Evolutionary conservation across 2,888 invertebrate species (phyloP), one percentile per base, ranked within the genome.

Genomic region (Hoplodrina ambigua): DNA sequence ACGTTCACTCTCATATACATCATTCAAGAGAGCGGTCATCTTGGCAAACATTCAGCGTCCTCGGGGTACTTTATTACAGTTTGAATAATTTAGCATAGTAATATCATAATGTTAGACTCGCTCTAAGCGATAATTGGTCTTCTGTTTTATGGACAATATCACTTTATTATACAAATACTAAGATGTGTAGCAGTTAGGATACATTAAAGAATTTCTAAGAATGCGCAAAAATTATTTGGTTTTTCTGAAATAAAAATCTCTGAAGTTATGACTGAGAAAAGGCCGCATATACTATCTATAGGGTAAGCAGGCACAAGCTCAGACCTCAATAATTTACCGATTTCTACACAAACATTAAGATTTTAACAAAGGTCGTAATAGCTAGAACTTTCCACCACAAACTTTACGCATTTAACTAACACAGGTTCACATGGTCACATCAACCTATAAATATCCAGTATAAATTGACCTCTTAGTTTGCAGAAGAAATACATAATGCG

Each of bases 31-130:
- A 37, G 20, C 30, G 63, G 77, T 69, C 71, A 59, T 75, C 64
- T 75, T 71, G 62, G 79, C 67, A 70, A 59, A 66, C 70, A 59
- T 70, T 62, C 60, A 52, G 64, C 52, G 33, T 50, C 63, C 20
- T 25, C 30, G 5, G 30, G 17, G 4, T 25, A 55, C 62, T 52
- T 66, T 67, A 66, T 69, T 44, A 52, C 52, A 52, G 46, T 73
- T 68, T 73, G 59, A 78, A 73, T 69, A 65, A 62, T 59, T 78
- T 54, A n/a, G 50, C 54, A 61, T 49, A 63, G 33, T 52, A 25
- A 19, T 63, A 62, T 25, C n/a, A 59, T 58, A 58, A 53, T 33
- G 7, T 50, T n/a, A 7, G 13, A 64, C 10, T 37, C 46, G 17
- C 15, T 64, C 13, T 19, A 15, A 57, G 46, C 15, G 17, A 13